Base-by-base conservation (phyloP, 2,888 invertebrate genomes). In the Phalera bucephala region DNA sequence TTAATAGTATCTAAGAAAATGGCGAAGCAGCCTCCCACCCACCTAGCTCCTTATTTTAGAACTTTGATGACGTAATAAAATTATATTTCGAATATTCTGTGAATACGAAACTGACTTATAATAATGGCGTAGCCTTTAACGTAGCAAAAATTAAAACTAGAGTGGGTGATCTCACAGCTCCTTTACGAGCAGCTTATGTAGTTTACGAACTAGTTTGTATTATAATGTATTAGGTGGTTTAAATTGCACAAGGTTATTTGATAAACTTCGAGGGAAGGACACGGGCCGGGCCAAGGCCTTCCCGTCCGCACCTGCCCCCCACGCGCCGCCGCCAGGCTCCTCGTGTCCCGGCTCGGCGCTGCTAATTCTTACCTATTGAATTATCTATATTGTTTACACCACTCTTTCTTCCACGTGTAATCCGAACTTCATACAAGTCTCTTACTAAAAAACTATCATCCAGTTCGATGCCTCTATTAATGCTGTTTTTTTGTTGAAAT, bases 221-320 rank as follows among this genome's bases (percentile, higher is more conserved):
- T 38, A 45, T 48, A 33, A 36, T 48, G 29, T 45, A 45, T 48
- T 50, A 49, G 51, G 48, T 55, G 41, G 49, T 45, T 65, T 52
- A 62, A 65, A 59, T 58, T 60, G 64, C 59, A 60, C 80, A 80
- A 80, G 84, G 82, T 73, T 80, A 67, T 71, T n/a, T 72, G 68
- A 68, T 72, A 74, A 69, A 68, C 64, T 69, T 63, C 54, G 70
- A 64, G 71, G 69, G 72, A 73, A 79, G 83, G 82, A 77, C 75
- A 72, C 73, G 66, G 68, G 72, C 58, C 73, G 72, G 76, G 75
- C 80, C 76, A 75, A 76, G 78, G 78, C 72, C 72, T 68, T 59
- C 52, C 63, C 62, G 51, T 56, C 69, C 64, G 51, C 70, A 70
- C 72, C 73, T 70, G 64, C 75, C 72, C 56, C 64, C 62, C 59